Conservation (phyloP, 2,797 vertebrate species). For the Melanotaenia nigrans region DNA sequence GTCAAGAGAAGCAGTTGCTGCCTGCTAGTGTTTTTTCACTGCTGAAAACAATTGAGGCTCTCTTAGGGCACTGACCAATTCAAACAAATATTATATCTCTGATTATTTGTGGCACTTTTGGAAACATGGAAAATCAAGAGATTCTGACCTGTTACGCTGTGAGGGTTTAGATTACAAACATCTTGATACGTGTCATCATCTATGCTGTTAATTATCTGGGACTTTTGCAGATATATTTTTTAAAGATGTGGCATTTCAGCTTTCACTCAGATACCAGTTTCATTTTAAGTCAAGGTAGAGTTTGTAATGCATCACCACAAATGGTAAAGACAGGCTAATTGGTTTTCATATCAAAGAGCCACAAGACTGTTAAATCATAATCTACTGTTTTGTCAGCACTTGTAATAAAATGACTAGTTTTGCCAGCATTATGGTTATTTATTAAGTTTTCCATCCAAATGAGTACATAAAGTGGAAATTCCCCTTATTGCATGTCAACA, state of each 20-base stretch:
- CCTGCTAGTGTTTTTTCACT: background rate
- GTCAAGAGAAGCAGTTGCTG: conserved; percentile 26
- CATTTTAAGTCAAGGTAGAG: conserved; percentile 13
- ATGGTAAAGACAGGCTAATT: conserved; percentile 10
- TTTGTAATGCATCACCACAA: conserved; percentile 8
- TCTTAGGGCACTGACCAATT: conserved; percentile 25
- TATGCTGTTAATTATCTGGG: background rate
- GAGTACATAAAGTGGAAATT: conserved; percentile 53
- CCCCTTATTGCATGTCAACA: conserved; percentile 45
- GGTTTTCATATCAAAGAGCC: background rate
- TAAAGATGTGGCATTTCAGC: conserved; percentile 14
- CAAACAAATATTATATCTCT: background rate
- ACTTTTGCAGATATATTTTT: conserved; percentile 17
- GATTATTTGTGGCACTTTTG: conserved; percentile 5
- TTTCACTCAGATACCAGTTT: conserved; percentile 26
- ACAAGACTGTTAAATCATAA: background rate
- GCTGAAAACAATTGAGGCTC: conserved; percentile 13
- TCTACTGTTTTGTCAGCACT: conserved; percentile 31
- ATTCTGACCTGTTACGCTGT: background rate
- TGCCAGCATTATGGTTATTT: conserved; percentile 26
- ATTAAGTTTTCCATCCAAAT: conserved; percentile 6
- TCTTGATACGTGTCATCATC: background rate
- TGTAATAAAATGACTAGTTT: conserved; percentile 30
- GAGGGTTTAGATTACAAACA: background rate
- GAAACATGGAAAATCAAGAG: background rate